Evolutionary conservation across 2,797 vertebrate species (phyloP).

Genomic region (Acrocephalus scirpaceus): DNA sequence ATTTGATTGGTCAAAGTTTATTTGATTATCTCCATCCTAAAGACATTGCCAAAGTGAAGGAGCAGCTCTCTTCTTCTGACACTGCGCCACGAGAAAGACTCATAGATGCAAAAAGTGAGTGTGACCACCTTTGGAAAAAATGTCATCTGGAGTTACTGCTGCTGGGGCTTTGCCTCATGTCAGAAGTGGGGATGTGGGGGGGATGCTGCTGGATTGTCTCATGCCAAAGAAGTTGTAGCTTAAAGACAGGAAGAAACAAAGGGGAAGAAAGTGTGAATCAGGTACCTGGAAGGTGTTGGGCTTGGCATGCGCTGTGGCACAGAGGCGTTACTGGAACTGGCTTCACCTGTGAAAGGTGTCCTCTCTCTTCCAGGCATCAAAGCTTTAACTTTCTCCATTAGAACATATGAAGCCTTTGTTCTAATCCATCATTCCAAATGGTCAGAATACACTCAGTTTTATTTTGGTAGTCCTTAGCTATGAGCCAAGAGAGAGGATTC

Average conservation of each 20-base stretch:
- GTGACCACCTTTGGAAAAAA: neutral
- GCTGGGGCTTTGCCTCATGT: neutral
- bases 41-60: constrained; percentile 99
- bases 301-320: neutral
- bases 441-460: neutral
- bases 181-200: neutral
- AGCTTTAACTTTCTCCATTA: neutral
- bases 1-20: constrained; percentile 97
- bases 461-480: neutral
- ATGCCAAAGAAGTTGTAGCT: neutral
- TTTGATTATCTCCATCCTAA: constrained; percentile 99
- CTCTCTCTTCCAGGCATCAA: neutral
- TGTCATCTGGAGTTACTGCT: neutral
- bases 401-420: neutral
- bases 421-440: neutral
- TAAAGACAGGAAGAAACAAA: neutral
- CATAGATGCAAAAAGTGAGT: constrained; percentile 97
- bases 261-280: neutral
- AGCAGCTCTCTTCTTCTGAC: constrained; percentile 97
- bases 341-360: neutral
- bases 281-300: neutral
- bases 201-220: neutral
- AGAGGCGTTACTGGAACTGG: neutral
- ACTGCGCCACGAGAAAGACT: constrained; percentile 94
- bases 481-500: neutral